Percentiles rank a stretch among this genome's conserved stretches.
Evolutionary conservation across 2,797 vertebrate species (phyloP).

Genomic region (Pantherophis vulpinus): DNA sequence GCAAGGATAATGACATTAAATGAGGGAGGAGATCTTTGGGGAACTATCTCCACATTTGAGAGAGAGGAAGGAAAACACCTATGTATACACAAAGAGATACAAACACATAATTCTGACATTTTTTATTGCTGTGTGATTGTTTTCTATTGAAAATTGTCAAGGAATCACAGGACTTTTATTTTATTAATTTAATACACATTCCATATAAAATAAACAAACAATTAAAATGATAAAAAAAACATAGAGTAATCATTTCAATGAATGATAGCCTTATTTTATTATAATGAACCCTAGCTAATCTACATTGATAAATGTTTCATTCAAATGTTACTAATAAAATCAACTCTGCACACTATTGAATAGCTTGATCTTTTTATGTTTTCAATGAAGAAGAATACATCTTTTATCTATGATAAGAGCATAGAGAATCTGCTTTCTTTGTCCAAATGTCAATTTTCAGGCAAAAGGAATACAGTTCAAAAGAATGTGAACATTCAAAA

Average conservation of each 20-base stretch:
- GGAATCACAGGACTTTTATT: not conserved
- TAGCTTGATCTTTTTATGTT: not conserved
- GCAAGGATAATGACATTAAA: not conserved
- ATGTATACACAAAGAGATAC: not conserved
- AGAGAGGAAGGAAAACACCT: not conserved
- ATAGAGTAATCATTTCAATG: not conserved
- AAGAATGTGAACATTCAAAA: not conserved
- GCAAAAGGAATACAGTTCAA: not conserved
- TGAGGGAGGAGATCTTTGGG: not conserved
- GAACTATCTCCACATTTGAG: not conserved
- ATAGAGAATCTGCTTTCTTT: not conserved
- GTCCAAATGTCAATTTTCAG: not conserved
- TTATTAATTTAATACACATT: not conserved
- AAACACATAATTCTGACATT: not conserved
- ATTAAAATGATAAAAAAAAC: not conserved
- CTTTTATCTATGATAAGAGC: not conserved
- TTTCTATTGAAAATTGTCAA: not conserved
- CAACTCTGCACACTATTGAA: not conserved
- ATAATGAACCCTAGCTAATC: not conserved
- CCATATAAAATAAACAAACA: not conserved
- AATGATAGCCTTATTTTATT: not conserved
- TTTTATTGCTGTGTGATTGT: not conserved
- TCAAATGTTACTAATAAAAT: not conserved
- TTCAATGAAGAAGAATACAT: not conserved
- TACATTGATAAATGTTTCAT: not conserved